Conservation (phyloP, 1,140 invertebrate genomes). For the Zaprionus camerounensis region DNA sequence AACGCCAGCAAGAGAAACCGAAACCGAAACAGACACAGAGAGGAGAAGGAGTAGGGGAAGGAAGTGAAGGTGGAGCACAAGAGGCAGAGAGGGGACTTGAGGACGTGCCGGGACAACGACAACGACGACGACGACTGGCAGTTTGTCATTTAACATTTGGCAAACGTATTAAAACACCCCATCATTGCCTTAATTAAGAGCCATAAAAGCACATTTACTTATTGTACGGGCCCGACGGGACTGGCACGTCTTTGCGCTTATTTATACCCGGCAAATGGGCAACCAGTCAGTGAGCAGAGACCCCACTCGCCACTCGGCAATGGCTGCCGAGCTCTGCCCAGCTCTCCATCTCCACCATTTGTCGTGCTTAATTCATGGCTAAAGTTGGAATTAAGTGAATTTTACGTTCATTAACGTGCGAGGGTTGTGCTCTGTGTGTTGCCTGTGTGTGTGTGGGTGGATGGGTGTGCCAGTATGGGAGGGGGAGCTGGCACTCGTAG, state of each 20-base stretch:
- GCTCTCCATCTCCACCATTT: slow-evolving; percentile 56
- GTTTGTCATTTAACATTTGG: slow-evolving; percentile 84
- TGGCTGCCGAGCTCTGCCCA: slow-evolving; percentile 17
- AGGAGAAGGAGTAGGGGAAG: neutral
- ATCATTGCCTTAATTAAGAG: slow-evolving; percentile 84
- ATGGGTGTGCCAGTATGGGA: neutral
- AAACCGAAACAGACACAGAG: slow-evolving; percentile 27
- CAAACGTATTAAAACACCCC: slow-evolving; percentile 84
- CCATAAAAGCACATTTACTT: slow-evolving; percentile 84
- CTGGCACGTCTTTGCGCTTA: slow-evolving; percentile 48
- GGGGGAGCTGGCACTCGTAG: neutral
- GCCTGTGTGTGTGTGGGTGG: slow-evolving; percentile 10
- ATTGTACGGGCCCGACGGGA: slow-evolving; percentile 49
- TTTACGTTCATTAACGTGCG: slow-evolving; percentile 84
- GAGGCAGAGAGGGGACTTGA: neutral
- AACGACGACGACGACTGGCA: slow-evolving; percentile 42
- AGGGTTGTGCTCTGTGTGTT: slow-evolving; percentile 62
- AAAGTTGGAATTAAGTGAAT: slow-evolving; percentile 84
- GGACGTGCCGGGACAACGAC: slow-evolving; percentile 37
- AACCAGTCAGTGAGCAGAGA: neutral
- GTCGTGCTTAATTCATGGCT: slow-evolving; percentile 84
- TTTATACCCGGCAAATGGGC: slow-evolving; percentile 30
- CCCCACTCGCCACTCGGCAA: slow-evolving; percentile 1
- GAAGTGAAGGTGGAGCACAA: too few species aligned
- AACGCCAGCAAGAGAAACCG: slow-evolving; percentile 32